Percentiles rank a stretch among this genome's conserved stretches.
phyloP scores from a whole-genome alignment of 30 jellyfish, hydroid and myxozoan species.

The Chrysaora quinquecirrha region DNA sequence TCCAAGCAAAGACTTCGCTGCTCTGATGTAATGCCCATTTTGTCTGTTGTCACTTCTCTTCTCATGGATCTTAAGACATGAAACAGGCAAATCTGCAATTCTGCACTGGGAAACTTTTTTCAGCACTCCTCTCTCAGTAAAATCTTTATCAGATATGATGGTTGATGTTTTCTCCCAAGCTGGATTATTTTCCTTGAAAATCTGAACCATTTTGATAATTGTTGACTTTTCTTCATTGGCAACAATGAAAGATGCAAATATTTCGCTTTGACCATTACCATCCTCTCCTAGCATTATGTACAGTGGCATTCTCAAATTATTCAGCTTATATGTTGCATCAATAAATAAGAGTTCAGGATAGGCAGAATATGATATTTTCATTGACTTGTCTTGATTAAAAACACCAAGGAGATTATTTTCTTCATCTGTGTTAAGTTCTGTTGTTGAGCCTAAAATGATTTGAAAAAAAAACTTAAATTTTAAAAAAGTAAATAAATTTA shows the following conservation, averaged over 20 bases:
- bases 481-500: too few relatives aligned
- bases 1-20: not conserved
- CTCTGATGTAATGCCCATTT: not conserved
- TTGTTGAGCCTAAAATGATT: too few relatives aligned
- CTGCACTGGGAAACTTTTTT: too few relatives aligned
- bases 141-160: not conserved
- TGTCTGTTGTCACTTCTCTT: not conserved
- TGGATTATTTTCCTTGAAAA: not conserved
- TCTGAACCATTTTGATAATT: not conserved
- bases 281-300: not conserved
- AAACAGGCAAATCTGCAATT: not conserved
- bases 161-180: not conserved
- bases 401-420: not conserved
- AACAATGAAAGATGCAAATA: not conserved
- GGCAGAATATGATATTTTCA: not conserved
- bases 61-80: not conserved
- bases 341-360: constrained; percentile 1
- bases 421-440: too few relatives aligned
- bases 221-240: not conserved
- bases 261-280: constrained; percentile 5
- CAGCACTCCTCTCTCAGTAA: too few relatives aligned
- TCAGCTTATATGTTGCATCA: not conserved
- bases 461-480: too few relatives aligned
- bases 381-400: not conserved
- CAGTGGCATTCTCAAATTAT: not conserved